Evolutionary conservation across 1,140 invertebrate genomes (phyloP).

Genomic region (Coenobita brevimanus): DNA sequence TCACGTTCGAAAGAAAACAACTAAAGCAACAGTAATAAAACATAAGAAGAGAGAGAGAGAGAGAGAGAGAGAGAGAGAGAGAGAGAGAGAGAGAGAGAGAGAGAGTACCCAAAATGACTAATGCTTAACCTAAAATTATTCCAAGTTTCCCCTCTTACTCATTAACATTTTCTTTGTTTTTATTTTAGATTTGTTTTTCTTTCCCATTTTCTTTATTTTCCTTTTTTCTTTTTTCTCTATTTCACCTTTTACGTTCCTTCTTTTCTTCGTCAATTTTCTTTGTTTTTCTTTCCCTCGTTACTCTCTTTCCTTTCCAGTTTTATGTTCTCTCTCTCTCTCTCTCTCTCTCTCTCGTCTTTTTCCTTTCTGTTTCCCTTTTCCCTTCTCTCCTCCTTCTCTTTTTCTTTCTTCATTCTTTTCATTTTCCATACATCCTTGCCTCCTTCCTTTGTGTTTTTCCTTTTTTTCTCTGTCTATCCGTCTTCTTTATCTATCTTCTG

Average conservation of each 20-base stretch:
- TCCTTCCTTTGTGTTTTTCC: too few relatives aligned
- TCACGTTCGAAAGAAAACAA: too few relatives aligned
- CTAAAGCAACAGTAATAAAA: too few relatives aligned
- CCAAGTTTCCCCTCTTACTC: neutral
- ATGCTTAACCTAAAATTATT: neutral
- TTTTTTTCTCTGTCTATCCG: too few relatives aligned
- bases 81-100: slow-evolving; percentile 1
- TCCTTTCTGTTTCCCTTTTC: neutral
- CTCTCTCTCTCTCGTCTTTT: too few relatives aligned
- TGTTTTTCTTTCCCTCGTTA: neutral
- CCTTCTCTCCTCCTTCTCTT: neutral
- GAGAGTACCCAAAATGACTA: neutral
- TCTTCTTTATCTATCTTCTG: too few relatives aligned
- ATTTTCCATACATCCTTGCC: too few relatives aligned
- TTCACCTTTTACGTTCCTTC: neutral
- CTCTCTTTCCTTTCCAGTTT: neutral
- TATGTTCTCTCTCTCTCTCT: neutral
- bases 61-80: slow-evolving; percentile 1
- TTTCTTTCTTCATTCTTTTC: neutral
- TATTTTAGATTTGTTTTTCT: neutral
- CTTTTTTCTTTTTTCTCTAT: neutral
- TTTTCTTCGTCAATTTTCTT: neutral
- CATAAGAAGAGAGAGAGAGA: slow-evolving; percentile 2
- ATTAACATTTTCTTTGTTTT: neutral
- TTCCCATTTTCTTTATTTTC: neutral